Conservation (phyloP, 2,797 vertebrate species). For the Tangara arthus region DNA sequence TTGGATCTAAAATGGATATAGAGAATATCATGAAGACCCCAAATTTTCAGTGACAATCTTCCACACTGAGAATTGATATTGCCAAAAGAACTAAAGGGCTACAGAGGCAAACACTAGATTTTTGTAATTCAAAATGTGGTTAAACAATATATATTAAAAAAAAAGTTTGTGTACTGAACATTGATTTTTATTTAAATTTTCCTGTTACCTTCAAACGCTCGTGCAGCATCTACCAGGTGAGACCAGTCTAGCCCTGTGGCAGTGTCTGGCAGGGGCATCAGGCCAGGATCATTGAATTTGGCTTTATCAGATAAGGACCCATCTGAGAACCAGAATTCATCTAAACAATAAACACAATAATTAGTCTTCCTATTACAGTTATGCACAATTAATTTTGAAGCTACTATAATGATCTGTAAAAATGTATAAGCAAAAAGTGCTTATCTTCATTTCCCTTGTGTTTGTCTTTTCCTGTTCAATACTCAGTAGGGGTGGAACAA, state of each 20-base stretch:
- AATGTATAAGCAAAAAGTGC: neutral
- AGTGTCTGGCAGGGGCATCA: constrained; percentile 95
- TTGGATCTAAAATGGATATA: neutral
- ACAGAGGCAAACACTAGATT: neutral
- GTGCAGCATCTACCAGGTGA: constrained; percentile 93
- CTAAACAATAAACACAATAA: constrained; percentile 77
- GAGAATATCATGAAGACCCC: neutral
- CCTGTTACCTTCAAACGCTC: constrained; percentile 95
- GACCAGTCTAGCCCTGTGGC: constrained; percentile 93
- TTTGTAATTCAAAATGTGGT: neutral
- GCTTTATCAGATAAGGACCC: constrained; percentile 94
- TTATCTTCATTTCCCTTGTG: neutral
- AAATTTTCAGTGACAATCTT: neutral
- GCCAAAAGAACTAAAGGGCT: neutral
- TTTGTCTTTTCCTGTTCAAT: neutral
- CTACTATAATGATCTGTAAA: neutral
- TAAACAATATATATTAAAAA: neutral
- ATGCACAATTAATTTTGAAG: neutral
- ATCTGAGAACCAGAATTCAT: constrained; percentile 98
- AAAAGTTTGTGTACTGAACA: constrained; percentile 1
- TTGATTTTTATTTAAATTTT: constrained; percentile 53
- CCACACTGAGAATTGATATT: neutral
- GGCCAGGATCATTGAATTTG: constrained; percentile 91
- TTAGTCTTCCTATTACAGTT: constrained; percentile 57
- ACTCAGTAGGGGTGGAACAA: neutral